Evolutionary conservation across 64 coral and sea anemone species (phyloP), one percentile per base, ranked within the genome.

Genomic region (Porites lutea): DNA sequence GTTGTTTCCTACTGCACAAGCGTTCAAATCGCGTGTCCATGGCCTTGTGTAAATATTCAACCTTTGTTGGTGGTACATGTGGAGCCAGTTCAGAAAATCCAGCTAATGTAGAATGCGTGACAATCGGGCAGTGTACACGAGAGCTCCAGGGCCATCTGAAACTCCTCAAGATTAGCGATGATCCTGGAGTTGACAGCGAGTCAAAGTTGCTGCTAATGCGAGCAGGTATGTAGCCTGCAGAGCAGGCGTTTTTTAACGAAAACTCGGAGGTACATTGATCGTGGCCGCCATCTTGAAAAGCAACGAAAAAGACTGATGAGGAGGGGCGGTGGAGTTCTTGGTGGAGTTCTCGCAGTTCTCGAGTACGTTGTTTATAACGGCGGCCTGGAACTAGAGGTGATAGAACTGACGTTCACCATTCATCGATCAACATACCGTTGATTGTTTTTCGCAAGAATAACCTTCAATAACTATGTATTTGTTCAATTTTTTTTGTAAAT

Each of bases 11-110:
- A 67, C 65, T 67, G 21, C 12, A 67, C 65, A 67, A 14, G 13
- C 65, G 65, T 67, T 67, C 65, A 67, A 67, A 67, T 67, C 65
- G 65, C 65, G 13, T 67, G 65, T 67, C 65, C 65, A 67, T 67
- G 65, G 65, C 65, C 65, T 67, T 83, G 59, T 83, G 79, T 65
- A 64, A 64, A 83, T 83, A 83, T 83, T 83, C 79, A 64, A 83
- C 59, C 57, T 65, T 64, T 83, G 79, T 65, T 14, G 79, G 57
- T 55, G 59, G 59, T 27, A 83, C 19, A 64, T 65, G 79, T 59
- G 59, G 79, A 43, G 79, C 79, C 46, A 83, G 55, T 64, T 83
- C 79, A 83, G 79, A 64, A 64, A 83, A 83, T 83, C 79, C 79
- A 64, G 79, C 79, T 55, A 64, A 83, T 53, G 64, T 64, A 83